Conservation (phyloP, 2,113 vertebrate species). For the Nyctereutes procyonoides region DNA sequence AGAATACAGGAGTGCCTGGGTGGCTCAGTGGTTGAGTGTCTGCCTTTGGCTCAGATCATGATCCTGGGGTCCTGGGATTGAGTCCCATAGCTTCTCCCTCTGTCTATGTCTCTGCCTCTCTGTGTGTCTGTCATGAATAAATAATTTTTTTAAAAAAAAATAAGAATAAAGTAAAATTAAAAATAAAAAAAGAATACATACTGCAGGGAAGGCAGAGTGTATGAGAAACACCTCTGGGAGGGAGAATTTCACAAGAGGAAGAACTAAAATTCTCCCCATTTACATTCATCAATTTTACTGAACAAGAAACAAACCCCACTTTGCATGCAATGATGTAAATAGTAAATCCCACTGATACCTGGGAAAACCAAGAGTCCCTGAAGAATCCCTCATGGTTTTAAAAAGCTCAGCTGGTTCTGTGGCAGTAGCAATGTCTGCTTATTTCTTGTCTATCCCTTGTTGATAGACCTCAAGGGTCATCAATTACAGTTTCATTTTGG, state of each 20-base stretch:
- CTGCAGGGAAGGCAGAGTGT: background rate
- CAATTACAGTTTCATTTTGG: background rate
- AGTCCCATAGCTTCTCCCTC: too few relatives aligned
- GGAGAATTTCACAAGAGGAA: background rate
- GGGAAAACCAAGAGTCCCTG: background rate
- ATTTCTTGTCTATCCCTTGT: conserved; percentile 39
- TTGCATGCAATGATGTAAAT: background rate
- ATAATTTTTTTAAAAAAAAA: background rate
- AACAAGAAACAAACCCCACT: background rate
- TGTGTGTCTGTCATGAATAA: too few relatives aligned
- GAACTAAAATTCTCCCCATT: background rate
- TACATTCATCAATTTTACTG: background rate
- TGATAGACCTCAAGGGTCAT: conserved; percentile 34
- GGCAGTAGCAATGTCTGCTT: background rate
- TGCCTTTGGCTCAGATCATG: too few relatives aligned
- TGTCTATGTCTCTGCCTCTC: too few relatives aligned
- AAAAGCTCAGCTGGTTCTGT: background rate
- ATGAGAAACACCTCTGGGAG: background rate
- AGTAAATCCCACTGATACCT: background rate
- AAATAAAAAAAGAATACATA: background rate
- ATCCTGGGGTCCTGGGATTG: too few relatives aligned
- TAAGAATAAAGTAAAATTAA: background rate
- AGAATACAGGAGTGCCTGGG: too few relatives aligned
- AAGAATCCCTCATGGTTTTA: background rate
- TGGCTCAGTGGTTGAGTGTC: too few relatives aligned